Base-by-base conservation (phyloP, 1,140 invertebrate species). In the Calliopsis andreniformis region DNA sequence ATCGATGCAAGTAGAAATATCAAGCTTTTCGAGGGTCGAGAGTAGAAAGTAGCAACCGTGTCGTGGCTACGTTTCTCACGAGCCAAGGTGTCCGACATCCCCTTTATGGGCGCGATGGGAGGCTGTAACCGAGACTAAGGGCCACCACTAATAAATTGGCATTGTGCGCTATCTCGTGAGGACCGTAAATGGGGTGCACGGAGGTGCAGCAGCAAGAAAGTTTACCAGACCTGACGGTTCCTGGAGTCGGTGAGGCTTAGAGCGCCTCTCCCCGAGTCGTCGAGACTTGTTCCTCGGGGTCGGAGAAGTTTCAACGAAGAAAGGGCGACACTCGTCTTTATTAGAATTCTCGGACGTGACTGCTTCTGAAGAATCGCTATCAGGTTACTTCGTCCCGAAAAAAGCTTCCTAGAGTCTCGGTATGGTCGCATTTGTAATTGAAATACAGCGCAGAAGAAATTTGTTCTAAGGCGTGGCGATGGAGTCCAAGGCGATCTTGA, bases 81-180 rank as follows among this genome's bases (percentile, higher is more conserved):
- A 84, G 78, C 76, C 79, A 77, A 73, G 53, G 58, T 85, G 76
- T 43, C 69, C 68, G 78, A 66, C 83, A 81, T 86, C 89, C 35
- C 88, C 84, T 88, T 88, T 91, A 90, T 82, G 80, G 82, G 16
- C 12, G 73, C 64, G 51, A 35, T 61, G 55, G 68, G 45, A 62
- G 45, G 77, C 72, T 70, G 55, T 30, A 49, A 87, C 86, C 87
- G 87, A 86, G 87, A 84, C 87, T 87, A 89, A 88, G 88, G 88
- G 77, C 84, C 87, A 89, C 64, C 72, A 79, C 88, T 90, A 89
- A 90, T 90, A 90, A 90, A 90, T 89, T 89, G 88, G 86, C 86
- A 87, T 89, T 87, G 88, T 87, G 85, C 87, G 80, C 86, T 89
- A 89, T 89, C 87, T 88, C 64, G 68, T 62, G 30, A 67, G 55